phyloP scores from a whole-genome alignment of 2,888 invertebrate species.

The Meliscaeva auricollis region DNA sequence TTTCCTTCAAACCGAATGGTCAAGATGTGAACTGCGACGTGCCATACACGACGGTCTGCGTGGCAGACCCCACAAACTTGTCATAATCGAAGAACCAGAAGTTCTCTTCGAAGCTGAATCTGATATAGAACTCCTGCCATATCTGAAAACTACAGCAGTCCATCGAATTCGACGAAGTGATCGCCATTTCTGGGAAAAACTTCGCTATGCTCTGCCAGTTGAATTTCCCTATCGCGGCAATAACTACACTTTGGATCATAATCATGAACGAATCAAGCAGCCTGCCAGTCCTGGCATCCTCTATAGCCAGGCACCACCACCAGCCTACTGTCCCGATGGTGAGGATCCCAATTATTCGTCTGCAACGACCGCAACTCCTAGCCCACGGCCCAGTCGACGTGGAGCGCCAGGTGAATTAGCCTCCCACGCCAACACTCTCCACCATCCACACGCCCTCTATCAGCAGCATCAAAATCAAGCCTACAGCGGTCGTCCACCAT shows the following conservation, averaged over 20 bases:
- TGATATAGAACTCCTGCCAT: constrained; percentile 94
- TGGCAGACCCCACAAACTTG: constrained; percentile 93
- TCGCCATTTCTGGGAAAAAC: constrained; percentile 96
- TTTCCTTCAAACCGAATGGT: constrained; percentile 97
- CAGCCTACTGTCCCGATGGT: constrained; percentile 82
- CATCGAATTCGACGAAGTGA: constrained; percentile 93
- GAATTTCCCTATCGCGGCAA: constrained; percentile 92
- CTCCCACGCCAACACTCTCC: constrained; percentile 76
- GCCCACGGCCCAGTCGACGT: constrained; percentile 85
- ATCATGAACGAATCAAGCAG: constrained; percentile 83
- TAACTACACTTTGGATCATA: constrained; percentile 91
- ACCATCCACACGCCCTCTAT: constrained; percentile 82
- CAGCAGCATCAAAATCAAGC: constrained; percentile 83
- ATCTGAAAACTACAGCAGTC: constrained; percentile 92
- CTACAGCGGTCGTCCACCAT: constrained; percentile 87
- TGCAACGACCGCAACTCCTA: constrained; percentile 88
- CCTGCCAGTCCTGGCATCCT: constrained; percentile 83
- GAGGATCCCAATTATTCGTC: constrained; percentile 88
- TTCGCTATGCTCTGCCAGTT: constrained; percentile 94
- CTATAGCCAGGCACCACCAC: constrained; percentile 83
- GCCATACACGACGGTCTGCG: constrained; percentile 95
- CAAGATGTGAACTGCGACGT: constrained; percentile 94
- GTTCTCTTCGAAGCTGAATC: constrained; percentile 93
- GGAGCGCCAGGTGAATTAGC: constrained; percentile 77
- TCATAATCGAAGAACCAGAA: constrained; percentile 94